These are phyloP conservation scores for Strix aluco DNA, from an alignment of 2,113 vertebrate genomes.

Conservation along the genomic window DNA sequence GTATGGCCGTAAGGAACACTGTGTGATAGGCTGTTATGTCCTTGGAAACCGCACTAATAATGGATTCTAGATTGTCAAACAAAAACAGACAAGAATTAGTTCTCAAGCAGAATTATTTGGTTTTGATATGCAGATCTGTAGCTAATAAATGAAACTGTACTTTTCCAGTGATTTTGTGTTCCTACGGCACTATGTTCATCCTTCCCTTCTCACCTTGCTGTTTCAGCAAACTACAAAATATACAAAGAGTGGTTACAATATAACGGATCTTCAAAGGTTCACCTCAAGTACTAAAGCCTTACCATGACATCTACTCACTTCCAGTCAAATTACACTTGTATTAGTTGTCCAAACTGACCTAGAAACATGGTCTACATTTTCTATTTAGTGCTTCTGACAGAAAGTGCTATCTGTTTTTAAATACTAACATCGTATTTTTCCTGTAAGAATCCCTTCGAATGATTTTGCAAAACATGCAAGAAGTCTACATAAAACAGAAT, in stretches of 20 bases:
- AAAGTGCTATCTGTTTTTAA: neutral
- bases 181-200: neutral
- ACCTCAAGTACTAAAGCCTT: neutral
- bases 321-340: neutral
- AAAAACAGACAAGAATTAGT: slow-evolving; percentile 20
- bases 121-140: neutral
- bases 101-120: neutral
- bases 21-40: slow-evolving; percentile 90
- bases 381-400: neutral
- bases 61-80: slow-evolving; percentile 75
- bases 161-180: neutral
- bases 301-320: neutral
- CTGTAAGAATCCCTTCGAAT: neutral
- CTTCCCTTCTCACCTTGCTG: neutral
- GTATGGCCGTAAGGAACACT: slow-evolving; percentile 86
- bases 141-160: neutral
- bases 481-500: neutral
- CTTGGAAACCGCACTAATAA: slow-evolving; percentile 75
- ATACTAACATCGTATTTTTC: neutral
- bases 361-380: neutral
- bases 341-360: neutral
- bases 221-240: neutral
- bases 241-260: neutral
- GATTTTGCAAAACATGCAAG: neutral
- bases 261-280: neutral